Base-by-base conservation (phyloP, 2,797 vertebrate species). In the Buceros bicornis region DNA sequence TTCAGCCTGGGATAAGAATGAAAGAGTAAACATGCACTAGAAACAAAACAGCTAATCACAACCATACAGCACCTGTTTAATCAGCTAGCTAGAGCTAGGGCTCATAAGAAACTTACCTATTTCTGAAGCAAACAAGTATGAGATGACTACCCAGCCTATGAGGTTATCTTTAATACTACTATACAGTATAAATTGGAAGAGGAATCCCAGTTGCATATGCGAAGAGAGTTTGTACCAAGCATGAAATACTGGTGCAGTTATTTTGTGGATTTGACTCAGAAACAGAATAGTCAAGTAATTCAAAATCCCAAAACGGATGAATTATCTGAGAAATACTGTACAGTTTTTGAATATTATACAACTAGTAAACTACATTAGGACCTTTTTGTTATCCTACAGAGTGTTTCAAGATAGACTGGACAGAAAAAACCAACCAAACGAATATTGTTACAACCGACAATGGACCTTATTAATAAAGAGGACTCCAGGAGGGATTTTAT, bases 201-300 rank as follows among this genome's bases (percentile, higher is more conserved):
- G 90, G 83, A 97, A 97, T 97, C 96, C 97, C 97, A 98, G 96
- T 89, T 96, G 94, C 3, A 20, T 94, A 33, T 83, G 78, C 9
- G 89, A 97, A 97, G 95, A 97, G 95, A 97, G 91, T 93, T 96
- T 94, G 82, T 97, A 96, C 90, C 82, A 93, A 93, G 89, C 82
- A 94, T 67, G 81, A 93, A 96, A 93, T 78, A 94, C 35, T 33
- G 92, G 95, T 95, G 94, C 96, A 94, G 95, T 95, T 96, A 72
- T 45, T 94, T 84, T 96, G 90, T 92, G 71, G 66, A 89, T 95
- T 61, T 96, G 95, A 97, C 95, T 96, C 94, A 96, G 79, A 89
- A 97, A 97, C 93, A 96, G 84, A 97, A 96, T 69, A 92, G 95
- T 98, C 98, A 98, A 98, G 98, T 98, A 98, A 97, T 97, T 96